Conservation (phyloP, 2,888 invertebrate genomes). For the Nephrotoma flavescens region DNA sequence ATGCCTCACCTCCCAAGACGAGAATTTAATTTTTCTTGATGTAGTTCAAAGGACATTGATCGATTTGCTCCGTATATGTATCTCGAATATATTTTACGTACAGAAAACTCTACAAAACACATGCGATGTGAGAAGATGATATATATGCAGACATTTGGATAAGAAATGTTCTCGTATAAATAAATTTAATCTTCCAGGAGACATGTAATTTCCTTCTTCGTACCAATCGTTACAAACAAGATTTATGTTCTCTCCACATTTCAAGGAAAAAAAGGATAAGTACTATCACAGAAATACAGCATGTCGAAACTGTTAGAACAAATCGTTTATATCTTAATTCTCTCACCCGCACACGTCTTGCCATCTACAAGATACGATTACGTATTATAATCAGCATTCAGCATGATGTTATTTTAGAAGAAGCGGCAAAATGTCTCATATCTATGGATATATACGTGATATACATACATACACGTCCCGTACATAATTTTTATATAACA, state of each 20-base stretch:
- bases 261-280: background rate
- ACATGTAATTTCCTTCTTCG: background rate
- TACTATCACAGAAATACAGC: background rate
- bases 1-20: background rate
- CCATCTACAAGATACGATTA: background rate
- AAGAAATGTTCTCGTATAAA: too few species aligned
- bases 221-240: background rate
- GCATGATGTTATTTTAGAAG: background rate
- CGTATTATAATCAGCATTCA: background rate
- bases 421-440: too few species aligned
- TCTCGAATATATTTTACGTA: too few species aligned
- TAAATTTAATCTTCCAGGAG: background rate
- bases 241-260: background rate
- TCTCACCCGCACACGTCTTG: background rate
- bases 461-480: too few species aligned
- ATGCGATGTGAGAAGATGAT: background rate
- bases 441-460: background rate
- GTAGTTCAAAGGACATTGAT: background rate
- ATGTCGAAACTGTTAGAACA: background rate
- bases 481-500: background rate
- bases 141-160: too few species aligned
- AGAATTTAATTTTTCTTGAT: background rate
- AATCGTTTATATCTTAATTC: background rate
- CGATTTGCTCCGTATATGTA: background rate
- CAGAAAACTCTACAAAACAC: background rate